phyloP scores from a whole-genome alignment of 2,888 invertebrate species.

The Agrilus biguttatus region DNA sequence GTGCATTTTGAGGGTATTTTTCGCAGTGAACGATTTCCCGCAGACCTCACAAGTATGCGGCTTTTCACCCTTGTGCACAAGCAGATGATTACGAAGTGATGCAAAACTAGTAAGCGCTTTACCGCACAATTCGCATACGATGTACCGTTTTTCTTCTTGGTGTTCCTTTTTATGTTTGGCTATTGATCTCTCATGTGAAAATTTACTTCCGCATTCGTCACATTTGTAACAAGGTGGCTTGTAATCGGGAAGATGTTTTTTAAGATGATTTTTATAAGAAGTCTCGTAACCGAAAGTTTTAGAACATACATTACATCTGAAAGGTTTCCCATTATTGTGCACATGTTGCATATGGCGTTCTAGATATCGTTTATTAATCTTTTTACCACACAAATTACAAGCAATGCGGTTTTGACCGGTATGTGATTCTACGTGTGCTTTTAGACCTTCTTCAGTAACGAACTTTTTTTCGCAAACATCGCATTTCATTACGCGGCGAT shows the following conservation, averaged over 20 bases:
- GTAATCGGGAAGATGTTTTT: conserved; percentile 4
- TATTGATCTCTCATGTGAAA: conserved; percentile 17
- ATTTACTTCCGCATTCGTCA: conserved; percentile 8
- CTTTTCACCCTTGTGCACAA: conserved; percentile 34
- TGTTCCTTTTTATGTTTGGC: conserved; percentile 10
- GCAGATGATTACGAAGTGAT: conserved; percentile 31
- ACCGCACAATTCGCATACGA: conserved; percentile 14
- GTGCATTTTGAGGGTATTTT: conserved; percentile 32
- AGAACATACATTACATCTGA: conserved; percentile 30
- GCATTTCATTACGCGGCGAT: conserved; percentile 20
- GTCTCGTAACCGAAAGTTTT: conserved; percentile 33
- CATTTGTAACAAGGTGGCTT: conserved; percentile 4
- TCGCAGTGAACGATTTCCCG: conserved; percentile 31
- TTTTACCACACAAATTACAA: conserved; percentile 12
- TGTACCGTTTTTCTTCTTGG: conserved; percentile 5
- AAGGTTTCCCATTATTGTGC: background rate
- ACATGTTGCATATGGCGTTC: background rate
- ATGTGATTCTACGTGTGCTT: conserved; percentile 11
- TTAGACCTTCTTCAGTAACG: conserved; percentile 1
- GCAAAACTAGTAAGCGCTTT: conserved; percentile 31
- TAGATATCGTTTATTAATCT: background rate
- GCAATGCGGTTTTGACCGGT: conserved; percentile 36
- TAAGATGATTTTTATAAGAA: conserved; percentile 21
- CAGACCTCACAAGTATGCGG: conserved; percentile 24
- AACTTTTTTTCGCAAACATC: conserved; percentile 40